Evolutionary conservation across 2,797 vertebrate species (phyloP), one percentile per base, ranked within the genome.

Genomic region (Enteromius paludinosus): DNA sequence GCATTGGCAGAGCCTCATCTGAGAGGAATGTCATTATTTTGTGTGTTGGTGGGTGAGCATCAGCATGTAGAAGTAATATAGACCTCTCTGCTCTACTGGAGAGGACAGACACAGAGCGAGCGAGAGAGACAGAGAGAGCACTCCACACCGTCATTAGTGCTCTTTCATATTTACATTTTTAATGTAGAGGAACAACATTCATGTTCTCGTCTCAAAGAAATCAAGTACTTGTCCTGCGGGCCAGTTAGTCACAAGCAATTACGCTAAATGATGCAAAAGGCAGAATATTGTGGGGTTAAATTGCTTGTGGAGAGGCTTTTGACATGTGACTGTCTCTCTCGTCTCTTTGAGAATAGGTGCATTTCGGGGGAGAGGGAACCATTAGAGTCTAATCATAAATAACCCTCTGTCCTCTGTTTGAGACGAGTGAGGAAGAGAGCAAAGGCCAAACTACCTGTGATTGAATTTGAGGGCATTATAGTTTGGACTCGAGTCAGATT

Each of bases 301-400:
- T 69, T 78, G 68, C 79, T 83, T 84, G 82, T 82, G 79, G 82
- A 84, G 83, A 85, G 78, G 69, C 83, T 83, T 87, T 83, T 88
- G 86, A 89, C 86, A 78, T 85, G 73, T 73, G 66, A 79, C 74
- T 78, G 82, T 86, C 78, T 77, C 84, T 83, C 82, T 81, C 79
- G 54, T 84, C 81, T 87, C 45, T 45, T 87, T 84, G 75, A 85
- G 73, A 85, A 72, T 17, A 73, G 79, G 76, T 79, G 86, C 43
- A 41, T 79, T 75, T 87, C 72, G 30, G 45, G 20, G 68, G 76
- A 68, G 30, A 78, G 77, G 79, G 72, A 79, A 86, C 82, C 83
- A 86, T 91, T 88, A 89, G 82, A 78, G 84, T 85, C 83, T 66
- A 79, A 81, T 91, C 85, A 85, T 90, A 89, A 90, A 91, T 85